Conservation (phyloP, 2,113 vertebrate genomes). For the Sapayoa aenigma region DNA sequence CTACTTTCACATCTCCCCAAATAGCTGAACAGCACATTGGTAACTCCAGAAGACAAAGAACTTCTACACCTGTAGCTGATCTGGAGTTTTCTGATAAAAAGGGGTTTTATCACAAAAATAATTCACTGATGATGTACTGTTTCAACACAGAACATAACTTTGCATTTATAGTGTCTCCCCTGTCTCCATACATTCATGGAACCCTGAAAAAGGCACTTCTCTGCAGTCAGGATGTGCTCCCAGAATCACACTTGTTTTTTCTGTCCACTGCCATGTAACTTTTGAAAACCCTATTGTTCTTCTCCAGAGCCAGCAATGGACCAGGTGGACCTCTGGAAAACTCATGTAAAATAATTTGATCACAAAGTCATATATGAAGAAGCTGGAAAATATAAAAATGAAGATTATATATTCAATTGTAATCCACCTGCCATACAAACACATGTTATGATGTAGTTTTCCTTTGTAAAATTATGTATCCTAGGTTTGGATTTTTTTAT, state of each 20-base stretch:
- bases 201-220: background rate
- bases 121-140: background rate
- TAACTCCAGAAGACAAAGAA: background rate
- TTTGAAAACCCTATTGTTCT: background rate
- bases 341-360: background rate
- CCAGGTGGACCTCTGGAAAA: background rate
- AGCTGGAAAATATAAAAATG: background rate
- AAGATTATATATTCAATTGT: background rate
- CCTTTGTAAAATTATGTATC: background rate
- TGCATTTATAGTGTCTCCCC: background rate
- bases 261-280: background rate
- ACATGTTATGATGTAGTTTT: background rate
- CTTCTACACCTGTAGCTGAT: background rate
- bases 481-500: too few species aligned
- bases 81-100: background rate
- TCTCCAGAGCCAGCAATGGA: background rate
- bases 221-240: background rate
- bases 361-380: background rate
- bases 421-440: background rate
- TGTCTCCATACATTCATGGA: rapidly evolving
- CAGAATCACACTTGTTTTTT: background rate
- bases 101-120: background rate
- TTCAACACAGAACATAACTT: background rate
- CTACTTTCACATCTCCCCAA: background rate
- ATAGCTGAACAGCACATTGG: background rate